Evolutionary conservation across 2,797 vertebrate genomes (phyloP), one percentile per base, ranked within the genome.

Genomic region (Sebastes steindachneri): DNA sequence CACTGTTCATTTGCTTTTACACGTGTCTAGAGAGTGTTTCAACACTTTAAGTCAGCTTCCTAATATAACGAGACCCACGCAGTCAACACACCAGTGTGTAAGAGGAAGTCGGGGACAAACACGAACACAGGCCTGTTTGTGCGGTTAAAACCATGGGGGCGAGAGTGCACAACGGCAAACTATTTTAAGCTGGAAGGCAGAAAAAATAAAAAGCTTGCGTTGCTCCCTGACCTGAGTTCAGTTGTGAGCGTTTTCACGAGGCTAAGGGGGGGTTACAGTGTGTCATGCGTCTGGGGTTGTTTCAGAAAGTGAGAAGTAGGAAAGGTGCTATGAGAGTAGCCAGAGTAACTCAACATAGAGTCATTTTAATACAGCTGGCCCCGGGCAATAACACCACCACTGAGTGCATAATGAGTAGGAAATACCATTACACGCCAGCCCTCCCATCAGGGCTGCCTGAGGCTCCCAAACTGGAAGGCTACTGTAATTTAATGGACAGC

Each of bases 351-450:
- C 45, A 55, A 51, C 28, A 31, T 6, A 29, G 6, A 68, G 67
- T 70, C 26, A 85, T 87, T 93, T 93, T 90, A 84, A 92, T 91
- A 84, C 60, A 69, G 37, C 15, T 68, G 64, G 62, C 83, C 83
- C 55, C 17, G 37, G 80, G 82, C 86, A 55, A 69, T 60, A 79
- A 68, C 59, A 79, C 59, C 65, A 37, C 21, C 64, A 69, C 45
- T 37, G 19, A 37, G 80, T 86, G 81, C 68, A 83, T 73, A 80
- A 86, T 70, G 69, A 89, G 73, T 57, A 86, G 76, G 75, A 90
- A 87, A 94, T 70, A 81, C 19, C 68, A 82, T 74, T 78, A 82
- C 69, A 86, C 23, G 35, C 75, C 48, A 51, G 58, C 37, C 60
- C 57, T 68, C 41, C 59, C 26, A 71, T 68, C 68, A 75, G 62